A percentile compares a stretch with the other conserved stretches of the same genome.
phyloP scores from a whole-genome alignment of 2,888 invertebrate species.

The Epistrophe eligans region DNA sequence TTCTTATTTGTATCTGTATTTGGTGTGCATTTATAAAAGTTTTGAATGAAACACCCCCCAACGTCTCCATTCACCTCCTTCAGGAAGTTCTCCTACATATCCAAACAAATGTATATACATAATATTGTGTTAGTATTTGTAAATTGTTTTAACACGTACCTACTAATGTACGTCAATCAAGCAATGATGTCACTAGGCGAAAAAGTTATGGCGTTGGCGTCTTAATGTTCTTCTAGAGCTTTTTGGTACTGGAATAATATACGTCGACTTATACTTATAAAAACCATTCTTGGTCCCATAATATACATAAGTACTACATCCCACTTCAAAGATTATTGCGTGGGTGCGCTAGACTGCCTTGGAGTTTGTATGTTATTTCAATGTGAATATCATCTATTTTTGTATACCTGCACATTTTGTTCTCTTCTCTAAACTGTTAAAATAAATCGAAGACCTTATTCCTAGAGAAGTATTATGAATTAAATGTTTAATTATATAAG shows the following conservation, averaged over 20 bases:
- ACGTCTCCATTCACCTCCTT: constrained; percentile 41
- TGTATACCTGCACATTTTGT: not conserved
- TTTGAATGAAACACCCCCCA: constrained; percentile 72
- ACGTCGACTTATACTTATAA: not conserved
- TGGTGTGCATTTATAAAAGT: constrained; percentile 49
- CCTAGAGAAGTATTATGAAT: not conserved
- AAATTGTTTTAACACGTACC: constrained; percentile 38
- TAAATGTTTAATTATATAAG: not conserved
- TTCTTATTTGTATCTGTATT: constrained; percentile 10
- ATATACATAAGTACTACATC: not conserved
- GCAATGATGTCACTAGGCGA: constrained; percentile 70
- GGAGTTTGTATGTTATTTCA: not conserved
- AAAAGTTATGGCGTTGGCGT: constrained; percentile 63
- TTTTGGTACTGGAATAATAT: constrained; percentile 16
- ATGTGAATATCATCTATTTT: not conserved
- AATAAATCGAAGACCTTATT: not conserved
- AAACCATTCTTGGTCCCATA: constrained; percentile 3
- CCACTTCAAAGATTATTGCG: not conserved
- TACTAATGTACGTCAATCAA: constrained; percentile 61
- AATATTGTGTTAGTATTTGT: constrained; percentile 24
- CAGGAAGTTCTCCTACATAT: not conserved
- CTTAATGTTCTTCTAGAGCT: constrained; percentile 40
- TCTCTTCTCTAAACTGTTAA: not conserved
- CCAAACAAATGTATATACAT: not conserved
- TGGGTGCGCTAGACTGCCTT: constrained; percentile 4